phyloP scores from a whole-genome alignment of 2,113 vertebrate species.

The Channa maculata region DNA sequence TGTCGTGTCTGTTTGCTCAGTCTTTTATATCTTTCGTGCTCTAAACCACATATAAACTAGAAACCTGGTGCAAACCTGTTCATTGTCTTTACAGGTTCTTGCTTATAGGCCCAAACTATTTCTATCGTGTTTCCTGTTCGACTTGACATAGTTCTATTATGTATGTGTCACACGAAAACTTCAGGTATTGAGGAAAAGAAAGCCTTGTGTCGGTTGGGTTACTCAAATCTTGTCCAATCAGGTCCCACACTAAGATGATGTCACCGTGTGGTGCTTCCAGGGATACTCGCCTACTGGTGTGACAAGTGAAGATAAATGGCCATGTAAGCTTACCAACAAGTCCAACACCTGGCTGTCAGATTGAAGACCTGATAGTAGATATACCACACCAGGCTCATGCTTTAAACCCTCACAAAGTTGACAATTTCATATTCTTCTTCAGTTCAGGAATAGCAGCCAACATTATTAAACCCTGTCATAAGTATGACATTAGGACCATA shows the following conservation, averaged over 20 bases:
- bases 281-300: conserved; percentile 51
- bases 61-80: conserved; percentile 38
- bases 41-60: conserved; percentile 44
- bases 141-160: neutral
- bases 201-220: neutral
- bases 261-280: conserved; percentile 29
- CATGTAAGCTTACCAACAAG: conserved; percentile 57
- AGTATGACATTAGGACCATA: conserved; percentile 1
- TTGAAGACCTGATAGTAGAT: conserved; percentile 68
- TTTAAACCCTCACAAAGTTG: conserved; percentile 11
- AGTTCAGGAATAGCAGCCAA: neutral
- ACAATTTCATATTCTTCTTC: conserved; percentile 1
- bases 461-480: conserved; percentile 20
- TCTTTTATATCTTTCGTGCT: conserved; percentile 57
- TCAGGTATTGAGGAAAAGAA: neutral
- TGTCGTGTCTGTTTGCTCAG: conserved; percentile 61
- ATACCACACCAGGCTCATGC: conserved; percentile 2
- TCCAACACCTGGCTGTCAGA: conserved; percentile 84
- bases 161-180: neutral
- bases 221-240: conserved; percentile 29
- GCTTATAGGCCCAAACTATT: neutral
- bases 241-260: conserved; percentile 23
- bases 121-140: conserved; percentile 1
- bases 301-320: conserved; percentile 71
- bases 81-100: conserved; percentile 14